Evolutionary conservation across 2,113 vertebrate genomes (phyloP).

Genomic region (Pimephales promelas): DNA sequence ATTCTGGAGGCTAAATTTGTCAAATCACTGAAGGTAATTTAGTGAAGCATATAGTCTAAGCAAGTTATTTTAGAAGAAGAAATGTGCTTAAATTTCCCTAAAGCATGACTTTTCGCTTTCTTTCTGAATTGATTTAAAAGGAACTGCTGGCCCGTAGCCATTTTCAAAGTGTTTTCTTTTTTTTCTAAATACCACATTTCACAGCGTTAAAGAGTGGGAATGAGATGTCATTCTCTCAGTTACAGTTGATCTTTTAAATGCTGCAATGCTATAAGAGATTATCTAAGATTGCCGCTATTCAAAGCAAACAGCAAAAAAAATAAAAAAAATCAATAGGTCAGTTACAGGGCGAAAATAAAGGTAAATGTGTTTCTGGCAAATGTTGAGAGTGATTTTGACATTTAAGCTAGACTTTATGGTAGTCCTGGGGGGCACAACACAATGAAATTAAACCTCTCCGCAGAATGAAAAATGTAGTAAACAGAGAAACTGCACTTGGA

Average conservation of each 20-base stretch:
- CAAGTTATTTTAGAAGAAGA: slow-evolving; percentile 28
- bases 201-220: neutral
- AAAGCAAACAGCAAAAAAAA: slow-evolving; percentile 3
- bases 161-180: neutral
- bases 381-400: slow-evolving; percentile 33
- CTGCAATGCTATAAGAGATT: neutral
- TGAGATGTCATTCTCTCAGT: neutral
- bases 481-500: slow-evolving; percentile 11
- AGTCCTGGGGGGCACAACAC: slow-evolving; percentile 18
- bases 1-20: slow-evolving; percentile 35
- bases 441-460: slow-evolving; percentile 36
- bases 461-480: slow-evolving; percentile 28
- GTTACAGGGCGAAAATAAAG: slow-evolving; percentile 16
- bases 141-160: neutral
- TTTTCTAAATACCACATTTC: slow-evolving; percentile 6
- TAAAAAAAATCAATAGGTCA: slow-evolving; percentile 36
- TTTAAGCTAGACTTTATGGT: slow-evolving; percentile 21
- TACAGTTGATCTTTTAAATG: slow-evolving; percentile 19
- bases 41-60: slow-evolving; percentile 32
- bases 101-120: slow-evolving; percentile 28
- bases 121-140: slow-evolving; percentile 23
- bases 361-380: slow-evolving; percentile 42
- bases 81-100: slow-evolving; percentile 4
- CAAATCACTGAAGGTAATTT: slow-evolving; percentile 34
- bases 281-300: slow-evolving; percentile 7